Base-by-base conservation (phyloP, 2,113 vertebrate genomes). In the Isurus oxyrinchus region DNA sequence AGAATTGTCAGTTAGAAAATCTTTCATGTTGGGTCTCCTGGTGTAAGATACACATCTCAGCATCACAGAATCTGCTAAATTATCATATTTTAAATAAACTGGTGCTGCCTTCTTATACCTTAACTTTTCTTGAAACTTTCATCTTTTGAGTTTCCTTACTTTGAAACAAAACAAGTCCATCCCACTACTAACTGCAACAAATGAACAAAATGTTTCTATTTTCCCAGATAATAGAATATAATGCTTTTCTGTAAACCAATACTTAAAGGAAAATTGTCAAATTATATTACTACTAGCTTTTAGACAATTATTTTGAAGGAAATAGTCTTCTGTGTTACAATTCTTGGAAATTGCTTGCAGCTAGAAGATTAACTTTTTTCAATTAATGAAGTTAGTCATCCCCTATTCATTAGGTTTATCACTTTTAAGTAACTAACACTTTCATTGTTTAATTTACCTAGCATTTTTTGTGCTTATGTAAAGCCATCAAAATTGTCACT, bases 1-100 rank as follows among this genome's bases (percentile, higher is more conserved):
- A 96, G 86, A 84, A 96, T 84, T 98, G 98, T 98, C 98, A 97
- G 97, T 96, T 96, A 96, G 96, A 96, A 40, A 93, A 61, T n/a
- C 16, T 40, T n/a, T 31, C 16, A 35, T 14, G 16, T 61, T 93
- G 35, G 57, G 57, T n/a, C 35, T 4, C 13, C 5, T 35, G 35
- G 90, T 21, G 11, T 57, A 59, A 4, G 2, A 61, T 59, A 93
- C 1, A 44, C 1, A 84, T 44, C n/a, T 6, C 90, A 57, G 87
- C 19, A n/a, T 13, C 67, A 2, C 35, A 23, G 19, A n/a, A 67
- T 21, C 23, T 57, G 21, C 49, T 53, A 35, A 69, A 6, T 7
- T 4, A 10, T 11, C n/a, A 6, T 69, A 53, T 11, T 67, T 53
- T 53, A 53, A 72, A 90, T 27, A 57, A 90, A 25, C n/a, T 91